Evolutionary conservation across 2,888 invertebrate species (phyloP).

Genomic region (Dryobotodes eremita): DNA sequence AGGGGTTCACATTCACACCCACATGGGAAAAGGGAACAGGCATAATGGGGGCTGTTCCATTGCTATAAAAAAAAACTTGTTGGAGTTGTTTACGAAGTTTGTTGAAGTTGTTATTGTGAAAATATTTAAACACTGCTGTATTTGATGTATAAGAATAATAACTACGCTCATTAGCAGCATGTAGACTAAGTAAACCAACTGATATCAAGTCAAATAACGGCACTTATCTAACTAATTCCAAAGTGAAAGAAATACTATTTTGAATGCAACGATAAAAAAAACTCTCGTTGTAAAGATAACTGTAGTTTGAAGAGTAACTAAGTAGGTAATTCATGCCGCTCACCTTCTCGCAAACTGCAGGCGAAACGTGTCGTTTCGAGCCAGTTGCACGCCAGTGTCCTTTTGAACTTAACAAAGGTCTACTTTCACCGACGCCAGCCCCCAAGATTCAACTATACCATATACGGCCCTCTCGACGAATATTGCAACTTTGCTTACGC

Average conservation of each 20-base stretch:
- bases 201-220: constrained; percentile 66
- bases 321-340: constrained; percentile 86
- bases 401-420: constrained; percentile 90
- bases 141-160: constrained; percentile 28
- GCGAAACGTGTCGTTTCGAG: constrained; percentile 86
- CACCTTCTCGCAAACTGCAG: constrained; percentile 86
- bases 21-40: not conserved
- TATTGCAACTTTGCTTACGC: constrained; percentile 84
- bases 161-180: constrained; percentile 54
- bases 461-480: constrained; percentile 86
- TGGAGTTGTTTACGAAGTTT: constrained; percentile 49
- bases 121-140: constrained; percentile 16
- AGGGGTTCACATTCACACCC: not conserved
- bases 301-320: constrained; percentile 80
- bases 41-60: not conserved
- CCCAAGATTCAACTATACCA: constrained; percentile 84
- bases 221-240: constrained; percentile 56
- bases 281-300: constrained; percentile 75
- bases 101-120: constrained; percentile 5
- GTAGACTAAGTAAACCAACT: constrained; percentile 59
- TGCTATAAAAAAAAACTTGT: constrained; percentile 27
- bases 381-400: constrained; percentile 87
- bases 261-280: constrained; percentile 74
- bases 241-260: constrained; percentile 74
- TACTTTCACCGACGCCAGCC: constrained; percentile 88